Conservation (phyloP, 2,113 vertebrate genomes). For the Myrmecophaga tridactyla region DNA sequence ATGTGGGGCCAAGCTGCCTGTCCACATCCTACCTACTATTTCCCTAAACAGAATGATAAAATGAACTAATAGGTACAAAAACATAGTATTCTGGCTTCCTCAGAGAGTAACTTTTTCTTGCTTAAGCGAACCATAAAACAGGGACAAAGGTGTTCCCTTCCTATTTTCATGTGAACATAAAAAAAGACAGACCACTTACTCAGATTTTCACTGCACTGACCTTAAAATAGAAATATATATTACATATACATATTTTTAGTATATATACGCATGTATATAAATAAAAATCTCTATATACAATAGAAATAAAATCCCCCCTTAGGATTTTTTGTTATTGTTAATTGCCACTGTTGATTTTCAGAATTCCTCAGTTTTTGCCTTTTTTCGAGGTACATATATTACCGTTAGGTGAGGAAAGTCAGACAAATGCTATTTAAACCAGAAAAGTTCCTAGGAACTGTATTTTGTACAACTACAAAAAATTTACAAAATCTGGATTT, state of each 20-base stretch:
- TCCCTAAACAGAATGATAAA: background rate
- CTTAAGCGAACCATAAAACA: background rate
- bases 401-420: background rate
- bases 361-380: background rate
- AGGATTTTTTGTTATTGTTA: background rate
- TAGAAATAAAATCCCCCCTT: background rate
- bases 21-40: background rate
- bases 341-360: background rate
- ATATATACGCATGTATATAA: background rate
- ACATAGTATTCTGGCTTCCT: background rate
- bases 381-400: constrained; percentile 2
- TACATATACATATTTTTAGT: background rate
- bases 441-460: background rate
- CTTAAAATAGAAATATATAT: background rate
- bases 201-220: background rate
- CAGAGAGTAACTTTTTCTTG: background rate
- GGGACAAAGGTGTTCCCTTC: background rate
- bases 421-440: background rate
- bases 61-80: background rate
- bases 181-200: background rate
- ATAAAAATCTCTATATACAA: background rate
- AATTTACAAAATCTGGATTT: background rate
- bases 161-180: background rate
- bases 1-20: background rate
- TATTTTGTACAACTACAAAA: background rate